phyloP scores from a whole-genome alignment of 1,140 invertebrate genomes.

The Papilio polytes region DNA sequence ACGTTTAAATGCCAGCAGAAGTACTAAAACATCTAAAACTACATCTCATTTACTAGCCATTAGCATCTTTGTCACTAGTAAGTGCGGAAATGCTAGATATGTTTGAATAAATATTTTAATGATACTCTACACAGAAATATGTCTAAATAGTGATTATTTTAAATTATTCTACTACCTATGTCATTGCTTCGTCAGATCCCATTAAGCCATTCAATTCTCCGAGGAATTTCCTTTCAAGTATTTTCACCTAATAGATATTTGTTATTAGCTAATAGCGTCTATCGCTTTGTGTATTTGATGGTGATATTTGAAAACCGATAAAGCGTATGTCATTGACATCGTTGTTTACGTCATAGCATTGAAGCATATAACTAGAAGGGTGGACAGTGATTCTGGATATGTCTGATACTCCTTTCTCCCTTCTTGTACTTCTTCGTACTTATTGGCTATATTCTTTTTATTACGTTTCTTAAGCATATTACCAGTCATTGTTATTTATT shows the following conservation, averaged over 20 bases:
- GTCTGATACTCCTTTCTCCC: neutral
- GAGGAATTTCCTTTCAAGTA: slow-evolving; percentile 13
- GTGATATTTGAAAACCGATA: neutral
- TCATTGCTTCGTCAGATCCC: neutral
- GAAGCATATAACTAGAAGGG: neutral
- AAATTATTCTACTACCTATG: neutral
- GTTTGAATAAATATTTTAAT: slow-evolving; percentile 2
- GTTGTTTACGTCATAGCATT: neutral
- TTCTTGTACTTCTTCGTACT: neutral
- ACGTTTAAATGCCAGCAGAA: neutral
- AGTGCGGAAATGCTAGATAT: neutral
- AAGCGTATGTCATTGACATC: neutral
- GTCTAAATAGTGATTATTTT: slow-evolving; percentile 19
- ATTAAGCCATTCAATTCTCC: slow-evolving; percentile 2
- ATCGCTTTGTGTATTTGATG: neutral
- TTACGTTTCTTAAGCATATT: neutral
- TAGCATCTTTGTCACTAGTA: slow-evolving; percentile 25
- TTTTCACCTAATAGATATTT: slow-evolving; percentile 1
- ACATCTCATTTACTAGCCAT: neutral
- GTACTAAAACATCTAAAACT: neutral
- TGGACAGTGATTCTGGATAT: neutral
- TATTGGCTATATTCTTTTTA: neutral
- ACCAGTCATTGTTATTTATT: neutral
- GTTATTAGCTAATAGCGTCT: neutral
- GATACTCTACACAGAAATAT: slow-evolving; percentile 1